Evolutionary conservation across 1,140 invertebrate species (phyloP).

Genomic region (Meloidogyne chitwoodi): DNA sequence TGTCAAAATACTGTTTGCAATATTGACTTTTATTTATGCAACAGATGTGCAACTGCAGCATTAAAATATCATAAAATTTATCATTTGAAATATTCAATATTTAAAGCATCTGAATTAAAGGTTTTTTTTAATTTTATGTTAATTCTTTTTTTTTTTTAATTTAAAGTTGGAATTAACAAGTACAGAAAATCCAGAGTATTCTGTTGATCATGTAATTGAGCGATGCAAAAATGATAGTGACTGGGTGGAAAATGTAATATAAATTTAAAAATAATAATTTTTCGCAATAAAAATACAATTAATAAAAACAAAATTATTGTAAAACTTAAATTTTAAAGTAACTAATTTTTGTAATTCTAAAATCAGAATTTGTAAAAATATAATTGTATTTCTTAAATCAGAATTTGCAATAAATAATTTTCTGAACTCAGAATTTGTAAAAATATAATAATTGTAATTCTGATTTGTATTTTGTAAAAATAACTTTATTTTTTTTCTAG

Average conservation of each 20-base stretch:
- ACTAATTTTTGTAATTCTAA: too few relatives aligned
- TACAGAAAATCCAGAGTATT: constrained; percentile 11
- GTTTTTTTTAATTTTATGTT: constrained; percentile 12
- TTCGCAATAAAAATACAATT: not conserved
- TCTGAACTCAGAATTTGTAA: too few relatives aligned
- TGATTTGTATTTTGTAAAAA: too few relatives aligned
- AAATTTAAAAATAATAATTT: not conserved
- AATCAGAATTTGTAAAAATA: too few relatives aligned
- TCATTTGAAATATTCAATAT: constrained; percentile 15
- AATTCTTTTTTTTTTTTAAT: not conserved
- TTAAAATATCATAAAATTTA: constrained; percentile 19
- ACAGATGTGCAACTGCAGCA: constrained; percentile 17
- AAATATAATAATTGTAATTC: too few relatives aligned
- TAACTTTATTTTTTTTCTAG: not conserved
- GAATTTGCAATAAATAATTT: too few relatives aligned
- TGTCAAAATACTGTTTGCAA: not conserved
- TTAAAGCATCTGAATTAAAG: constrained; percentile 30
- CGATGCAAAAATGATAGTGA: constrained; percentile 1
- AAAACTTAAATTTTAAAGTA: too few relatives aligned
- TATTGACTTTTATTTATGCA: constrained; percentile 22
- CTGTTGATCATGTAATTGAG: not conserved
- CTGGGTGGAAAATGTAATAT: constrained; percentile 13
- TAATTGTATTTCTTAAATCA: too few relatives aligned
- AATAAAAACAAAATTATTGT: too few relatives aligned
- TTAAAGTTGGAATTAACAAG: constrained; percentile 22